These are phyloP conservation scores for Villa cingulata DNA, from an alignment of 2,888 invertebrate species.

Conservation along the genomic window DNA sequence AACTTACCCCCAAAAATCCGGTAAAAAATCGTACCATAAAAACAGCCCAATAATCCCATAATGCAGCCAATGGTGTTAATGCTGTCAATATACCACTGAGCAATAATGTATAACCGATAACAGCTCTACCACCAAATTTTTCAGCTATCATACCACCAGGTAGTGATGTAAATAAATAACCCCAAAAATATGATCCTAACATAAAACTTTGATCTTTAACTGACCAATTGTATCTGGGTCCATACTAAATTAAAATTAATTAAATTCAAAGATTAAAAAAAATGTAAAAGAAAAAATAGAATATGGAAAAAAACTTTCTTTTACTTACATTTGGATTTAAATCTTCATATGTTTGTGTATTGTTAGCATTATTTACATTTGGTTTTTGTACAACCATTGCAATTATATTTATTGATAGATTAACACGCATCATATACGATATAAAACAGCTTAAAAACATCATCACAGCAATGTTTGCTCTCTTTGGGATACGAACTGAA, in stretches of 20 bases:
- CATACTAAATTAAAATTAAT: conserved; percentile 29
- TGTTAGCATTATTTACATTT: conserved; percentile 13
- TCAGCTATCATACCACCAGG: conserved; percentile 54
- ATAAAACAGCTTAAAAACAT: conserved; percentile 59
- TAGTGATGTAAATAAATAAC: conserved; percentile 50
- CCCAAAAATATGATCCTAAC: conserved; percentile 56
- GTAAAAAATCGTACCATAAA: conserved; percentile 45
- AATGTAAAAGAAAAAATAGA: no score
- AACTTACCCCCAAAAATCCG: conserved; percentile 46
- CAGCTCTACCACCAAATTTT: conserved; percentile 46
- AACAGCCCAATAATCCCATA: conserved; percentile 41
- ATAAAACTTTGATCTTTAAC: conserved; percentile 48
- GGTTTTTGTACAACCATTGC: conserved; percentile 50
- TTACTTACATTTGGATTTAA: neutral
- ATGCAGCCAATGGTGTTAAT: conserved; percentile 46
- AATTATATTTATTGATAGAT: conserved; percentile 59
- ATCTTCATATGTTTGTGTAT: neutral
- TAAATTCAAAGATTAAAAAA: neutral
- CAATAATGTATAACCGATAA: conserved; percentile 40
- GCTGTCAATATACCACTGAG: conserved; percentile 44
- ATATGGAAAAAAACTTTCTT: neutral
- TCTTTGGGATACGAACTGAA: conserved; percentile 39
- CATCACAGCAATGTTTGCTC: conserved; percentile 48
- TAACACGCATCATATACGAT: conserved; percentile 59
- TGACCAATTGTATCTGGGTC: conserved; percentile 43